These are phyloP conservation scores for Epiblema foenella DNA, from an alignment of 2,888 invertebrate genomes.

Conservation along the genomic window DNA sequence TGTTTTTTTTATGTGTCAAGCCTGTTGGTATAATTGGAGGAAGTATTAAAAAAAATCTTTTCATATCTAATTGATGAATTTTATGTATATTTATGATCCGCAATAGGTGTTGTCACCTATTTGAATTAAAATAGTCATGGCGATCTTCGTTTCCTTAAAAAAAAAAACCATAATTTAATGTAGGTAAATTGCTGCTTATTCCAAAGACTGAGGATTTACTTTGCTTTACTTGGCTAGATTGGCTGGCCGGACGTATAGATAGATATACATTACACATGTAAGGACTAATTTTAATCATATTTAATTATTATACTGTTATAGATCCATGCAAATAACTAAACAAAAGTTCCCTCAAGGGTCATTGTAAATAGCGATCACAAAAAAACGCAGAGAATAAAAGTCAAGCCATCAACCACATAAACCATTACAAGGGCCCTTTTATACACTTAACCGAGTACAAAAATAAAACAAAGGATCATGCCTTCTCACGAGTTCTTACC, in stretches of 20 bases:
- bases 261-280: background rate
- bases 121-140: too few relatives aligned
- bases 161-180: too few relatives aligned
- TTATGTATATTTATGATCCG: too few relatives aligned
- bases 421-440: slow-evolving; percentile 60
- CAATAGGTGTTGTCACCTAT: too few relatives aligned
- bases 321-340: slow-evolving; percentile 16
- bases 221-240: too few relatives aligned
- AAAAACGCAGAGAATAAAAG: slow-evolving; percentile 50
- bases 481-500: slow-evolving; percentile 72
- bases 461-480: slow-evolving; percentile 79
- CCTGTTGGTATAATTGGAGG: too few relatives aligned
- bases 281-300: background rate
- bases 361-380: slow-evolving; percentile 46
- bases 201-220: too few relatives aligned
- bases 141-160: too few relatives aligned
- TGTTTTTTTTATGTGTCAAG: too few relatives aligned
- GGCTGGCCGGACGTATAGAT: background rate
- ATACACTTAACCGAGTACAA: slow-evolving; percentile 60
- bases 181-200: too few relatives aligned
- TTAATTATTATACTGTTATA: slow-evolving; percentile 12
- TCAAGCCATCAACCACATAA: slow-evolving; percentile 59
- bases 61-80: too few relatives aligned
- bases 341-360: slow-evolving; percentile 4
- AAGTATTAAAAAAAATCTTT: too few relatives aligned